phyloP scores from a whole-genome alignment of 2,797 vertebrate species.

The Melanotaenia maccullochi region DNA sequence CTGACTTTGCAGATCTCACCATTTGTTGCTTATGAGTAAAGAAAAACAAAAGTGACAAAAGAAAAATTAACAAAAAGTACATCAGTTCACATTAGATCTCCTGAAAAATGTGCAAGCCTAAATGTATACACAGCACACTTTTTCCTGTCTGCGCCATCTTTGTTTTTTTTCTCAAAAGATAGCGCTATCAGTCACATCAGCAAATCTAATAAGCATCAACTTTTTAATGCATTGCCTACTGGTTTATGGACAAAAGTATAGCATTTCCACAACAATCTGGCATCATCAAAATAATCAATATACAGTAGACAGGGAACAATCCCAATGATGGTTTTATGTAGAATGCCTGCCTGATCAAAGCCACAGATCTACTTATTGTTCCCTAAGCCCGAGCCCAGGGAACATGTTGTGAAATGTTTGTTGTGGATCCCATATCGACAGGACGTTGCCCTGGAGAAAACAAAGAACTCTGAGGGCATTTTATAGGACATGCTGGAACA shows the following conservation, averaged over 20 bases:
- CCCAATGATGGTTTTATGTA: constrained; percentile 21
- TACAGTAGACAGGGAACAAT: constrained; percentile 28
- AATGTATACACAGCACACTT: background rate
- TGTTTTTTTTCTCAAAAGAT: background rate
- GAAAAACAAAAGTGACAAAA: no score
- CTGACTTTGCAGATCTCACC: no score
- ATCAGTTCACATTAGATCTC: no score
- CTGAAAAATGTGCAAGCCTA: no score
- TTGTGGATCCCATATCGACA: constrained; percentile 3
- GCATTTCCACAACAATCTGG: constrained; percentile 54
- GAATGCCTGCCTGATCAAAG: constrained; percentile 13
- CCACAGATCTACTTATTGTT: constrained; percentile 28
- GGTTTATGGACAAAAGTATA: constrained; percentile 37
- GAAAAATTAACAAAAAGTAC: no score
- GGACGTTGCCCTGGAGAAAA: background rate
- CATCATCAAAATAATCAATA: constrained; percentile 56
- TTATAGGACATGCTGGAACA: background rate
- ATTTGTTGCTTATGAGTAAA: no score
- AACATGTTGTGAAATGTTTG: constrained; percentile 17
- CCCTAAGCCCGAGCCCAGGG: constrained; percentile 1
- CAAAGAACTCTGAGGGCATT: background rate
- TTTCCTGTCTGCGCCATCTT: background rate
- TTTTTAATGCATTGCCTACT: constrained; percentile 33
- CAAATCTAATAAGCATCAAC: constrained; percentile 48
- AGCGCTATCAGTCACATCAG: constrained; percentile 11